phyloP scores from a whole-genome alignment of 2,113 vertebrate genomes.

The Empidonax alnorum region DNA sequence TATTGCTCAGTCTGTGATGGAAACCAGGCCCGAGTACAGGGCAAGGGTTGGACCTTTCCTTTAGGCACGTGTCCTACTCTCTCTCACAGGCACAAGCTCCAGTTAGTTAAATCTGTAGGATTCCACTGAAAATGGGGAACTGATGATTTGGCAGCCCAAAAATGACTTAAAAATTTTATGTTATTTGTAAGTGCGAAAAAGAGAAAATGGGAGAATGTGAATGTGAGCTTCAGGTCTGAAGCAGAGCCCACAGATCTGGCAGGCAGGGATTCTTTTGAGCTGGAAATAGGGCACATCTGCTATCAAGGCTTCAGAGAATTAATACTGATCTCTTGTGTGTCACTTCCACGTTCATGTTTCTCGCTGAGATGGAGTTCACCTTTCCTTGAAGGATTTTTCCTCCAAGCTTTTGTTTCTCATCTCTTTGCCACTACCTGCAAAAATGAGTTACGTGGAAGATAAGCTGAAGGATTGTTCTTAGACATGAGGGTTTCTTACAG shows the following conservation, averaged over 20 bases:
- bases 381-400: conserved; percentile 2
- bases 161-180: neutral
- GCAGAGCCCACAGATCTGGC: neutral
- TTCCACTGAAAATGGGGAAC: neutral
- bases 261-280: neutral
- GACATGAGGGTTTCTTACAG: neutral
- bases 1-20: neutral
- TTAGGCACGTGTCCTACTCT: rapidly evolving
- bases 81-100: neutral
- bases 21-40: neutral
- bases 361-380: neutral
- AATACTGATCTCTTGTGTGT: neutral
- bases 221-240: neutral
- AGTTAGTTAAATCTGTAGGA: neutral
- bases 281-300: neutral
- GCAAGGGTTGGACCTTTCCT: neutral
- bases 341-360: neutral
- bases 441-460: neutral
- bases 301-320: neutral
- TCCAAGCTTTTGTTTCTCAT: conserved; percentile 26
- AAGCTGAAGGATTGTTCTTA: neutral
- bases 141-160: neutral
- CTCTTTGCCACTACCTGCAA: neutral
- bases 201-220: neutral
- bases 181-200: neutral